phyloP scores from a whole-genome alignment of 2,113 vertebrate genomes.

The Calyptomena viridis region DNA sequence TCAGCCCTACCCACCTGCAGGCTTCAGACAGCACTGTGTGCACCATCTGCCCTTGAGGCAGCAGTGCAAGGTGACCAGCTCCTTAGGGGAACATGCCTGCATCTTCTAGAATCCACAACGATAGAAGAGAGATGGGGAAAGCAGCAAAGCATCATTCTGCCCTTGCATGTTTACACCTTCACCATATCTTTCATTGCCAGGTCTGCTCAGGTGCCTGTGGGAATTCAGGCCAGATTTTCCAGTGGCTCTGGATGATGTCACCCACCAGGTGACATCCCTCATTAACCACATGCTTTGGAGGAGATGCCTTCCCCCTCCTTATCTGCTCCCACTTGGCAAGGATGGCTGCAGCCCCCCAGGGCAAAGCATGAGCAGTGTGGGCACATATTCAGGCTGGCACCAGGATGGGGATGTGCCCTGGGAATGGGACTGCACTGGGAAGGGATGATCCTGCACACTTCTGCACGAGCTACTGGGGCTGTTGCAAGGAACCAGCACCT shows the following conservation, averaged over 20 bases:
- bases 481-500: neutral
- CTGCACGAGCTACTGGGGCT: accelerated
- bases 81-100: neutral
- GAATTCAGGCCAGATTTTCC: neutral
- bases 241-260: neutral
- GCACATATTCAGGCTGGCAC: neutral
- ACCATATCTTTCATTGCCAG: accelerated
- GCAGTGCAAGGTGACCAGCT: neutral
- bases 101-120: neutral
- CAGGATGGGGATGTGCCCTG: neutral
- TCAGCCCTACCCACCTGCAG: neutral
- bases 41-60: neutral
- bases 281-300: neutral
- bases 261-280: neutral
- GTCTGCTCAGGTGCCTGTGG: accelerated
- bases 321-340: neutral
- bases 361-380: neutral
- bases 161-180: neutral
- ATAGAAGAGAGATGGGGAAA: neutral
- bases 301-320: neutral
- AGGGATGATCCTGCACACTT: neutral
- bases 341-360: neutral
- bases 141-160: neutral
- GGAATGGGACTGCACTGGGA: neutral
- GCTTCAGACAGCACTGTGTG: neutral